phyloP scores from a whole-genome alignment of 2,797 vertebrate genomes.

The Capromys pilorides region DNA sequence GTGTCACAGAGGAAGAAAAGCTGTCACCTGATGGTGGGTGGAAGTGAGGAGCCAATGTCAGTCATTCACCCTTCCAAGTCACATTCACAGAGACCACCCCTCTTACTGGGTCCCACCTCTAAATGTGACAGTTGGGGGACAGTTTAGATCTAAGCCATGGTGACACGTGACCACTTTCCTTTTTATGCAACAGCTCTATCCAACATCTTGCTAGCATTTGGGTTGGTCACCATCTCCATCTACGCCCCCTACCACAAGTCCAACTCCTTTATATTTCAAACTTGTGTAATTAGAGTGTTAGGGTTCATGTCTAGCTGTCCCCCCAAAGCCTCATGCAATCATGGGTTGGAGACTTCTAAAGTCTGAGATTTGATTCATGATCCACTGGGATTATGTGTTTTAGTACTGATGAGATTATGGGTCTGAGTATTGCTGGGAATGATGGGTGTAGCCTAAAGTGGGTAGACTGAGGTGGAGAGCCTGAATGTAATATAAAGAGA shows the following conservation, averaged over 20 bases:
- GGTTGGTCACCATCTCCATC: background rate
- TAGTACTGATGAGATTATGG: too few relatives aligned
- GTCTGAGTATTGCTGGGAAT: too few relatives aligned
- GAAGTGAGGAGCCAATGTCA: background rate
- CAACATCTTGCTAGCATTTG: background rate
- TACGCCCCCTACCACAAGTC: background rate
- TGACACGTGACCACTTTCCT: background rate
- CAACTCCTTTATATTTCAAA: background rate
- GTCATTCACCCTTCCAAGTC: background rate
- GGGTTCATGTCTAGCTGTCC: too few relatives aligned
- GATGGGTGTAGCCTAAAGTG: too few relatives aligned
- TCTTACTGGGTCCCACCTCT: background rate
- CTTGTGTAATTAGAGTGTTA: background rate
- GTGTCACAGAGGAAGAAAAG: background rate
- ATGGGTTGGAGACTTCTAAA: too few relatives aligned
- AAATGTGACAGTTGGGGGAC: background rate
- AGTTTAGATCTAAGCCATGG: background rate
- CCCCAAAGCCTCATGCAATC: too few relatives aligned
- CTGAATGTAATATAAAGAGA: too few relatives aligned
- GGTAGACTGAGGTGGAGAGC: too few relatives aligned
- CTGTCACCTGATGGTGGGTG: background rate
- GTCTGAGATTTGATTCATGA: too few relatives aligned
- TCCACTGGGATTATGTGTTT: too few relatives aligned
- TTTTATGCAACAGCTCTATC: background rate
- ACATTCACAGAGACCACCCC: background rate